Conservation (phyloP, 2,888 invertebrate genomes). For the Drosophila affinis region DNA sequence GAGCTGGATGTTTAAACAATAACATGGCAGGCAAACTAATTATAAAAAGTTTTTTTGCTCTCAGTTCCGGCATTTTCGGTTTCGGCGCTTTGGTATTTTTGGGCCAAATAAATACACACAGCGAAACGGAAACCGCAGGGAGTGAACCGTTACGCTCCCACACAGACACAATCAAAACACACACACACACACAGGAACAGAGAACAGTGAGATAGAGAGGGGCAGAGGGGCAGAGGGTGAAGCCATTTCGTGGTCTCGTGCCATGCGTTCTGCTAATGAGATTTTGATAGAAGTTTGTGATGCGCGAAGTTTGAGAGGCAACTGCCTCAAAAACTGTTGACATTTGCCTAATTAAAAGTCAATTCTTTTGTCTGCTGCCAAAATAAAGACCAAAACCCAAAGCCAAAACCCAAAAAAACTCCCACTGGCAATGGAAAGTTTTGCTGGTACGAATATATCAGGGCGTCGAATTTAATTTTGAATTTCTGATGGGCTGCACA, state of each 20-base stretch:
- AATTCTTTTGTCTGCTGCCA: slow-evolving; percentile 41
- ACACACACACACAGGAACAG: slow-evolving; percentile 8
- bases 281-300: slow-evolving; percentile 59
- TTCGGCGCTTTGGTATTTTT: slow-evolving; percentile 9
- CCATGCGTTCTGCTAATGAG: slow-evolving; percentile 54
- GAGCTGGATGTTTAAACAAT: slow-evolving; percentile 38
- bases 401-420: neutral
- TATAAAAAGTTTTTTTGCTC: slow-evolving; percentile 43
- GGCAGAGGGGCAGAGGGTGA: neutral
- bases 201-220: slow-evolving; percentile 13
- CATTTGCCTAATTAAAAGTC: slow-evolving; percentile 60
- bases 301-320: slow-evolving; percentile 27
- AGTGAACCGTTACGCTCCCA: slow-evolving; percentile 14
- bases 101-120: slow-evolving; percentile 35
- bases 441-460: neutral
- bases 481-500: slow-evolving; percentile 9
- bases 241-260: slow-evolving; percentile 40
- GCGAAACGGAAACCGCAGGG: slow-evolving; percentile 24
- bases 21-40: slow-evolving; percentile 53
- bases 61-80: neutral
- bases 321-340: slow-evolving; percentile 51
- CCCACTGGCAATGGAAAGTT: slow-evolving; percentile 30
- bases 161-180: neutral
- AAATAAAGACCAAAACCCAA: neutral
- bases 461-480: slow-evolving; percentile 25